Conservation (phyloP, 2,113 vertebrate species). For the Oreocharis arfaki region DNA sequence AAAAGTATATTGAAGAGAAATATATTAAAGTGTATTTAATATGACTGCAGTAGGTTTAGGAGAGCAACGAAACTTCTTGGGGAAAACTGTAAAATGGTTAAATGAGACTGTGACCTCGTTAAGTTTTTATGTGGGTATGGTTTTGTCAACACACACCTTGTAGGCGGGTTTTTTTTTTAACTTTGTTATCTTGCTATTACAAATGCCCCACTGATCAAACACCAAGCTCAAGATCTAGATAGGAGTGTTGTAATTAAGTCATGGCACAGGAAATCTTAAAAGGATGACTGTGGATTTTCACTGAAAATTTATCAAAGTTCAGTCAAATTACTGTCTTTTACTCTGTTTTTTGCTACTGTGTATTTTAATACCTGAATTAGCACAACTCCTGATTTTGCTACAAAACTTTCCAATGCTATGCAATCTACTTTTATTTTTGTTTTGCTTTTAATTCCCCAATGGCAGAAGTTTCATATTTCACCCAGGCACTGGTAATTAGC, state of each 20-base stretch:
- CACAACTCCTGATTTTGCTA: background rate
- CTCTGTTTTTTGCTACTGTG: background rate
- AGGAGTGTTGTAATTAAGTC: background rate
- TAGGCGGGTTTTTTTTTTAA: background rate
- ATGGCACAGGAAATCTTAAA: background rate
- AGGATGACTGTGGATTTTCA: background rate
- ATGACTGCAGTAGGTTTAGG: background rate
- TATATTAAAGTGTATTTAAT: background rate
- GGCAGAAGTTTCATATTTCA: slow-evolving; percentile 52
- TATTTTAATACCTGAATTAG: background rate
- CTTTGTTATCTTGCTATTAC: background rate
- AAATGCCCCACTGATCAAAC: slow-evolving; percentile 38
- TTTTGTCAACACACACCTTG: slow-evolving; percentile 19
- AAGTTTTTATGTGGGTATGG: slow-evolving; percentile 24
- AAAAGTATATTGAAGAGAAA: slow-evolving; percentile 17
- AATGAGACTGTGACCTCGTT: background rate
- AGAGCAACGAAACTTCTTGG: background rate
- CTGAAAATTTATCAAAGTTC: background rate
- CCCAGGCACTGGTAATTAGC: slow-evolving; percentile 50
- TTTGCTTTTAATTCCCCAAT: slow-evolving; percentile 19
- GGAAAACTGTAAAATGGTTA: slow-evolving; percentile 26
- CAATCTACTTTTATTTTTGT: slow-evolving; percentile 26
- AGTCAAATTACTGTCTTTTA: background rate
- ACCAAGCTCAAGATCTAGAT: background rate
- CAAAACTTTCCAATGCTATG: background rate